Evolutionary conservation across 2,888 invertebrate species (phyloP), one percentile per base, ranked within the genome.

Genomic region (Pachymerium ferrugineum): DNA sequence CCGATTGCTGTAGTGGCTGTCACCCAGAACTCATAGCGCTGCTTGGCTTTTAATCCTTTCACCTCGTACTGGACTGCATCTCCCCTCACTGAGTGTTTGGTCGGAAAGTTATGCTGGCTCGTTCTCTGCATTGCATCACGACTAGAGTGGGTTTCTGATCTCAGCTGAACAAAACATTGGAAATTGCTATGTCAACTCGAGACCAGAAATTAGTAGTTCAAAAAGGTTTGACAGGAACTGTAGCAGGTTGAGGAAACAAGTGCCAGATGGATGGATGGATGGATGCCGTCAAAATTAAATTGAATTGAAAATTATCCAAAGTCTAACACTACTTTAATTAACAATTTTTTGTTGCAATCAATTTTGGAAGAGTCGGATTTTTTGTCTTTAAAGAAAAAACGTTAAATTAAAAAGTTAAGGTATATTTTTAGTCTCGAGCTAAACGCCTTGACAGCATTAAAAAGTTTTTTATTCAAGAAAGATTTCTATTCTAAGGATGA

Each of bases 1-100:
- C 83, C 83, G 74, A 81, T 80, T 30, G 79, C 77, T 0, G 83
- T 83, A 68, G 79, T 80, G 10, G 83, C 82, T 4, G 81, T 79
- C 5, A 83, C 81, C 75, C 81, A 79, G 74, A 83, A 81, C 70
- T 80, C 79, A 75, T 83, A 82, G 47, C 80, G 77, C 12, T 79
- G 77, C 73, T 79, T 77, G 10, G 77, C 77, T 30, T 78, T 78
- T 33, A 83, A 78, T 28, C 79, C 78, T 8, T 76, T 77, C 19
- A 81, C 78, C 70, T 80, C 77, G 75, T 79, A 79, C 62, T 78
- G 78, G 10, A 29, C 35, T 14, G 68, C 42, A 29, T 75, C 70
- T 4, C 75, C 75, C 14, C 67, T 22, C 19, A 75, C 72, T 28
- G 75, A 67, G 67, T 72, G 30, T 28, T 62, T 72, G 14, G 72